These are phyloP conservation scores for Pteruthius melanotis DNA, from an alignment of 2,113 vertebrate genomes.

Conservation along the genomic window DNA sequence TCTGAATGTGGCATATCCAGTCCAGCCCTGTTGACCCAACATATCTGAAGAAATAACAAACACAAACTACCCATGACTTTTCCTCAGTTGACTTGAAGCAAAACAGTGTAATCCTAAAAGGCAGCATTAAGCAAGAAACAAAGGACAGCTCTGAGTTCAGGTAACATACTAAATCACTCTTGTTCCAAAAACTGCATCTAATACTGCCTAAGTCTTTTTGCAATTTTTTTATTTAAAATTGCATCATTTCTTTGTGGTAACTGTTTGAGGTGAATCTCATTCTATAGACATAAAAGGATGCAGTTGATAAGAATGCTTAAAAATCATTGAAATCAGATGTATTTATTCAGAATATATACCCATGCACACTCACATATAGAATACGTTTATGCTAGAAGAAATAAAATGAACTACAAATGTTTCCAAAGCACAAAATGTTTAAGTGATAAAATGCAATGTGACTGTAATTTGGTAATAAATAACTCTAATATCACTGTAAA, in stretches of 20 bases:
- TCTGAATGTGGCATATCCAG: background rate
- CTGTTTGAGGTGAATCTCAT: background rate
- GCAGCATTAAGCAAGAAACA: background rate
- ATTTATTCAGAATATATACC: background rate
- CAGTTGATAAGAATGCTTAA: background rate
- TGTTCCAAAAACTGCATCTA: background rate
- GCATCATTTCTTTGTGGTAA: background rate
- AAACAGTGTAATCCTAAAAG: background rate
- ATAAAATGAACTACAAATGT: background rate
- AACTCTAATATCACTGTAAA: constrained; percentile 19
- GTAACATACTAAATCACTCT: background rate
- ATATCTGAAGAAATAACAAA: background rate
- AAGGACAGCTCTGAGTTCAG: background rate
- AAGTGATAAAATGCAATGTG: constrained; percentile 26
- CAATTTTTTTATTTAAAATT: background rate
- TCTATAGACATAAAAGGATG: background rate
- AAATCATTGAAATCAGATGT: background rate
- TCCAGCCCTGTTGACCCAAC: background rate
- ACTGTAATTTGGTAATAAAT: constrained; percentile 2
- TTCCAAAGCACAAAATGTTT: background rate
- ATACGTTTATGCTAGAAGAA: background rate
- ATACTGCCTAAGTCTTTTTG: background rate
- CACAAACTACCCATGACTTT: background rate
- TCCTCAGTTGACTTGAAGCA: background rate
- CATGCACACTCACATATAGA: background rate